A percentile compares a stretch with the other conserved stretches of the same genome.
Evolutionary conservation across 2,888 invertebrate genomes (phyloP).

Genomic region (Parnassius glacialis): DNA sequence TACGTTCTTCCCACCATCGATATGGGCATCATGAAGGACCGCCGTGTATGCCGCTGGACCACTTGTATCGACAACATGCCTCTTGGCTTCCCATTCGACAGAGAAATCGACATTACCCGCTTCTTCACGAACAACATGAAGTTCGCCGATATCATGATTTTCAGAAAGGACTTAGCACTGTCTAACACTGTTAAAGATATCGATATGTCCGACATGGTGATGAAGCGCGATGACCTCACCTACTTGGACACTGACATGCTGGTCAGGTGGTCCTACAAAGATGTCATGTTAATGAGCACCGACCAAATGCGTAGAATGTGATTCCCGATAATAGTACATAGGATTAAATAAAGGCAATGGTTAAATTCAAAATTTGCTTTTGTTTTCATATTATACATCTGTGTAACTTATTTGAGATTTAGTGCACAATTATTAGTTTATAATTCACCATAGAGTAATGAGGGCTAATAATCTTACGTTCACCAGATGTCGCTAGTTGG

Average conservation of each 20-base stretch:
- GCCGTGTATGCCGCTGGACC: constrained; percentile 78
- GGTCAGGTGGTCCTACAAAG: constrained; percentile 59
- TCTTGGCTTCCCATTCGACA: constrained; percentile 89
- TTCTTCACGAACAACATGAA: constrained; percentile 85
- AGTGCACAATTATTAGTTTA: no score
- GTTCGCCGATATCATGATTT: constrained; percentile 83
- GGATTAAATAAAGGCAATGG: constrained; percentile 17
- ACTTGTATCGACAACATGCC: constrained; percentile 82
- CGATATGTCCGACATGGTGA: constrained; percentile 63
- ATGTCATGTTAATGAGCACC: constrained; percentile 64
- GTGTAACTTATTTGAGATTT: no score
- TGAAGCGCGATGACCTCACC: constrained; percentile 70
- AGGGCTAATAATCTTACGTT: no score
- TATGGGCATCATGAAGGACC: constrained; percentile 69
- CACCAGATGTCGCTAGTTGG: no score
- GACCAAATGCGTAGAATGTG: constrained; percentile 59
- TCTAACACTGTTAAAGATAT: constrained; percentile 58
- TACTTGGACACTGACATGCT: constrained; percentile 65
- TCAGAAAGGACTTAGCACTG: constrained; percentile 76
- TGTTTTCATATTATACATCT: no score
- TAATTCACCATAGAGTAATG: no score
- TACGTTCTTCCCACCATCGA: constrained; percentile 66
- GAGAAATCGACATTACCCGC: constrained; percentile 77
- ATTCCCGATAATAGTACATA: constrained; percentile 1
- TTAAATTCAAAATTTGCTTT: not conserved